Evolutionary conservation across 2,888 invertebrate species (phyloP).

Genomic region (Schizaphis graminum): DNA sequence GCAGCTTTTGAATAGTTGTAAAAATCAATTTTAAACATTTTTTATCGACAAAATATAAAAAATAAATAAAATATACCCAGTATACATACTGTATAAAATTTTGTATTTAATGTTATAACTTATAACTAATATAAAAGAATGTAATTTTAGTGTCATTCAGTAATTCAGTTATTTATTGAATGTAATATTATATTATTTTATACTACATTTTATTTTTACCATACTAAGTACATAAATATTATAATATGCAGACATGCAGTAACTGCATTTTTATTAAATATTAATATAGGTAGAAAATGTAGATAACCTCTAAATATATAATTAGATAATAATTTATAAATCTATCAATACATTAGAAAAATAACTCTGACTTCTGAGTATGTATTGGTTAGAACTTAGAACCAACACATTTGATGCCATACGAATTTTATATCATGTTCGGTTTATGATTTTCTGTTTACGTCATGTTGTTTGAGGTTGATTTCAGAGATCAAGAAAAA

Average conservation of each 20-base stretch:
- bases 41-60: neutral
- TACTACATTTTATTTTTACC: neutral
- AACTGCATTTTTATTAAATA: neutral
- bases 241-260: neutral
- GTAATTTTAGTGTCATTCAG: neutral
- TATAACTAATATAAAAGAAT: neutral
- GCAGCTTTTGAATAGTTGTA: slow-evolving; percentile 9
- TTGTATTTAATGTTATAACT: neutral
- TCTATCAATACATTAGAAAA: neutral
- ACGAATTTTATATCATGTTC: neutral
- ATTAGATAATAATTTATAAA: neutral
- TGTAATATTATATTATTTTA: neutral
- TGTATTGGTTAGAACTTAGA: neutral
- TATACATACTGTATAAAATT: neutral
- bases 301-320: neutral
- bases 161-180: neutral
- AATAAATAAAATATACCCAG: too few relatives aligned
- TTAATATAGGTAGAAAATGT: neutral
- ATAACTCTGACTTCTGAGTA: neutral
- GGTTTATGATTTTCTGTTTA: neutral
- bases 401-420: neutral
- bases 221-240: neutral
- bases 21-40: slow-evolving; percentile 25
- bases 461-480: neutral
- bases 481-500: too few relatives aligned